phyloP scores from a whole-genome alignment of 2,797 vertebrate genomes.

The Nannoperca australis region DNA sequence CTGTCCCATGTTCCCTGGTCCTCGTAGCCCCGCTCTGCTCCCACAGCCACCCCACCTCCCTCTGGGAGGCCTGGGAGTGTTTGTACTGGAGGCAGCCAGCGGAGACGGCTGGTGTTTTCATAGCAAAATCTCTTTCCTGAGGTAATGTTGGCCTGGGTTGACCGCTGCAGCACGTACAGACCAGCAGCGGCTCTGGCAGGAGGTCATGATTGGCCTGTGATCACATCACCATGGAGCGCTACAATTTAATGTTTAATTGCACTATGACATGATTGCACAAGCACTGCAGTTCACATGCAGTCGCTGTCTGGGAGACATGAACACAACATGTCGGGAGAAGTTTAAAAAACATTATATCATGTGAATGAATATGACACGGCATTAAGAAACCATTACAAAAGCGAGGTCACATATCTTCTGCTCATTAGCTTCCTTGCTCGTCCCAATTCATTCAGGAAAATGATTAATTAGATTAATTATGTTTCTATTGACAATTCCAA shows the following conservation, averaged over 20 bases:
- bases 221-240: conserved; percentile 56
- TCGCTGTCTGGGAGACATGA: conserved; percentile 9
- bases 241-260: conserved; percentile 60
- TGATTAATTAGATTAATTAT: conserved; percentile 35
- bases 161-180: conserved; percentile 60
- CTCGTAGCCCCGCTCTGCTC: conserved; percentile 26
- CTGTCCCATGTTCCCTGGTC: conserved; percentile 32
- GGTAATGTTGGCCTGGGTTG: conserved; percentile 76
- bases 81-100: conserved; percentile 78
- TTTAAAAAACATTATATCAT: conserved; percentile 4
- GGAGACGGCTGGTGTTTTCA: conserved; percentile 80
- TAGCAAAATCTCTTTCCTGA: conserved; percentile 80
- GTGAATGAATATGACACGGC: background rate
- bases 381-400: conserved; percentile 30
- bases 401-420: conserved; percentile 19
- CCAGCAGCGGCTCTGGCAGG: conserved; percentile 42
- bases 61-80: conserved; percentile 75
- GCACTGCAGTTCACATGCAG: conserved; percentile 1
- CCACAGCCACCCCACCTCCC: conserved; percentile 66
- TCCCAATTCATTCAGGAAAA: conserved; percentile 16
- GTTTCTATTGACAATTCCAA: conserved; percentile 9
- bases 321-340: conserved; percentile 23
- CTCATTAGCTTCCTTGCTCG: background rate
- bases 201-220: conserved; percentile 55
- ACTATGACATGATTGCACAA: conserved; percentile 39